Percentiles rank a stretch among this genome's conserved stretches.
Conservation (phyloP, 2,113 vertebrate genomes). For the Albula goreensis region DNA sequence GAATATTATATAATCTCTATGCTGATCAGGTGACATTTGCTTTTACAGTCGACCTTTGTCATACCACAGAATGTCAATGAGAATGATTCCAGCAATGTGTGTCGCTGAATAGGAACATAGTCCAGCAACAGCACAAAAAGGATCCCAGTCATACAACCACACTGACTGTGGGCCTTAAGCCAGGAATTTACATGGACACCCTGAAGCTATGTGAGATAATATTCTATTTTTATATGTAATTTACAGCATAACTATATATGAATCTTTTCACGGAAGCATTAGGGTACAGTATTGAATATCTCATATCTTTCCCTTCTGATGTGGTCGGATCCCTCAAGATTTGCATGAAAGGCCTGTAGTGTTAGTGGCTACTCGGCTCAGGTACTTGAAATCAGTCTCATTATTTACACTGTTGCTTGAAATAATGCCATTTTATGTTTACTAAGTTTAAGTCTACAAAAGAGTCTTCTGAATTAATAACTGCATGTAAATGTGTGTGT, state of each 20-base stretch:
- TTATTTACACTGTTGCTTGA: not conserved
- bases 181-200: no score
- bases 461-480: not conserved
- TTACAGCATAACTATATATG: not conserved
- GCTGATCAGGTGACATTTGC: not conserved
- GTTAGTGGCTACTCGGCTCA: not conserved
- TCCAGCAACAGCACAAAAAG: not conserved
- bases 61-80: not conserved
- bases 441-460: not conserved
- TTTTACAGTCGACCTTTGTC: not conserved
- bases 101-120: not conserved
- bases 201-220: no score
- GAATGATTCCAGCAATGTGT: not conserved
- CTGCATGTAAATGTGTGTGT: not conserved
- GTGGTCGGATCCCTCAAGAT: not conserved
- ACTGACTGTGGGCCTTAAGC: no score
- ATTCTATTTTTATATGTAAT: no score
- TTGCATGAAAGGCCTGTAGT: not conserved
- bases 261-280: no score
- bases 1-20: not conserved
- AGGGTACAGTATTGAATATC: not conserved
- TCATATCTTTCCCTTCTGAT: not conserved
- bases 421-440: not conserved
- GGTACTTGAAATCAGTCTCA: not conserved
- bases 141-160: no score